Percentiles rank a stretch among this genome's conserved stretches.
Evolutionary conservation across 1,140 invertebrate genomes (phyloP).

Genomic region (Microplitis mediator): DNA sequence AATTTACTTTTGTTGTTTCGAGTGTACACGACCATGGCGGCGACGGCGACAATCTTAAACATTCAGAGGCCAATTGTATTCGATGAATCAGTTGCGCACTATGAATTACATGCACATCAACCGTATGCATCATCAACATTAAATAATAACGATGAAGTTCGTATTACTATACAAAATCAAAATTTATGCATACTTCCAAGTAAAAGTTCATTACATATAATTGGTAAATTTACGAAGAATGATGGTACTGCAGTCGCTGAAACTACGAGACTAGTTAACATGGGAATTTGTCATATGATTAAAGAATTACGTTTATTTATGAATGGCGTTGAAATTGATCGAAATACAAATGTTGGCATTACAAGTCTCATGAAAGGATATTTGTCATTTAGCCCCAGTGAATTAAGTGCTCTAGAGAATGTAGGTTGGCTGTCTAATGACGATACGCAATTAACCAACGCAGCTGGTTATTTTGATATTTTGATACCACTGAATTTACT

Average conservation of each 20-base stretch:
- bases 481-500: conserved; percentile 51
- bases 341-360: conserved; percentile 50
- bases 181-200: conserved; percentile 44
- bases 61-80: conserved; percentile 29
- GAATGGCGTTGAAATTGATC: conserved; percentile 56
- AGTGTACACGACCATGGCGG: conserved; percentile 12
- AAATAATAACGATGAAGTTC: background rate
- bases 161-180: conserved; percentile 41
- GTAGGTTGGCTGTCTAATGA: conserved; percentile 39
- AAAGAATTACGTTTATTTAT: conserved; percentile 59
- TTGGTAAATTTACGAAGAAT: background rate
- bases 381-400: conserved; percentile 36
- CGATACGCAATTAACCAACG: conserved; percentile 25
- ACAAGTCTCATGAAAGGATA: conserved; percentile 54
- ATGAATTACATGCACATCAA: conserved; percentile 39
- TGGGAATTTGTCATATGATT: conserved; percentile 53
- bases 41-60: conserved; percentile 25
- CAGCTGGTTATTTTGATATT: conserved; percentile 46
- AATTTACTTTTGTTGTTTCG: background rate
- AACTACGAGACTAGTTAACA: conserved; percentile 45
- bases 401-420: conserved; percentile 38
- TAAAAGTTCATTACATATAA: background rate
- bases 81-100: conserved; percentile 41
- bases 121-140: background rate
- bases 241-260: background rate